Evolutionary conservation across 2,113 vertebrate species (phyloP).

Genomic region (Rutilus rutilus): DNA sequence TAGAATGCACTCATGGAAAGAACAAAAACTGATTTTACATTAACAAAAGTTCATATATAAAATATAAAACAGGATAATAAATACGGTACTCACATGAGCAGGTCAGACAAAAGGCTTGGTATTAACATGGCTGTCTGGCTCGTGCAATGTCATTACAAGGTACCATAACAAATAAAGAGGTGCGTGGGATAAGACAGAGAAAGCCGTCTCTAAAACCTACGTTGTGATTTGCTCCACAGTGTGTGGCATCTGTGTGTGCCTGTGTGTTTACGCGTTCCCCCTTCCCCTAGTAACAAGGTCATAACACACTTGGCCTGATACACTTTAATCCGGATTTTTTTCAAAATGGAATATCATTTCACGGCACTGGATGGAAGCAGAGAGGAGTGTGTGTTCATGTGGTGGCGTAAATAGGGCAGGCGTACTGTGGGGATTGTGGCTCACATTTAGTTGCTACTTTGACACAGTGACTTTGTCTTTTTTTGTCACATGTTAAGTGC

Average conservation of each 20-base stretch:
- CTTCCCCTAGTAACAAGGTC: constrained; percentile 72
- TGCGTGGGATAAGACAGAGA: constrained; percentile 31
- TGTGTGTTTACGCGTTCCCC: constrained; percentile 53
- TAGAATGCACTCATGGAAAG: neutral
- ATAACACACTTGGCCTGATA: constrained; percentile 74
- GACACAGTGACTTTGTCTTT: constrained; percentile 71
- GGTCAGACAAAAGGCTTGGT: constrained; percentile 10
- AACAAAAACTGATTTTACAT: neutral
- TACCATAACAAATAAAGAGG: constrained; percentile 29
- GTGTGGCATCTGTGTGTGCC: constrained; percentile 47
- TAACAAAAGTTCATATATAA: neutral
- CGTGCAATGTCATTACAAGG: constrained; percentile 17
- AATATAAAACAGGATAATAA: neutral
- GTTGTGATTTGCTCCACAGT: constrained; percentile 54
- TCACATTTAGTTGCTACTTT: constrained; percentile 70
- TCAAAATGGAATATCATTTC: constrained; percentile 78
- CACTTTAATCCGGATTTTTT: constrained; percentile 78
- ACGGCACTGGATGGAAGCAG: constrained; percentile 64
- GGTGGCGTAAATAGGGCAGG: constrained; percentile 70
- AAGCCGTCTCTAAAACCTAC: constrained; percentile 28
- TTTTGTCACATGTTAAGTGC: constrained; percentile 71
- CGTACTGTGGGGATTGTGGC: constrained; percentile 66
- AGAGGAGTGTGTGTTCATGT: constrained; percentile 52
- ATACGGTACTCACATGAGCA: neutral
- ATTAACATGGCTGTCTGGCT: constrained; percentile 13